These are phyloP conservation scores for Drosophila tripunctata DNA, from an alignment of 2,888 invertebrate genomes.

Conservation along the genomic window DNA sequence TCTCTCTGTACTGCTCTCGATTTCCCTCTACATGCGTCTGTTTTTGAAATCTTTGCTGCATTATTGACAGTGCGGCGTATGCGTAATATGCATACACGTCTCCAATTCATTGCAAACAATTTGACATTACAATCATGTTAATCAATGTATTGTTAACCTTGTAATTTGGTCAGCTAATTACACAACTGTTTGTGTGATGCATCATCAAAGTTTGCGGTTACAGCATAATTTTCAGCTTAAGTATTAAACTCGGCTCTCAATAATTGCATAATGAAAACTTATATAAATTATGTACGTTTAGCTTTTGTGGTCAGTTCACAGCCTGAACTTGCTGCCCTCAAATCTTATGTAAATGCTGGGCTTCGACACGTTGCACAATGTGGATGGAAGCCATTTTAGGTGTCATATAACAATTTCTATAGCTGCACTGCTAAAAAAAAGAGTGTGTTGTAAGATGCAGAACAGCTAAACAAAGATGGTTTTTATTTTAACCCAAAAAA, in stretches of 20 bases:
- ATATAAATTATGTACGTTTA: constrained; percentile 20
- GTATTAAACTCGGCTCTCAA: not conserved
- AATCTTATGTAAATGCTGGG: constrained; percentile 31
- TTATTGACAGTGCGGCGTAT: constrained; percentile 35
- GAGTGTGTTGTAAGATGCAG: too few species aligned
- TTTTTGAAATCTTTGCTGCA: constrained; percentile 21
- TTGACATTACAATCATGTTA: constrained; percentile 36
- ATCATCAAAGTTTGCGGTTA: not conserved
- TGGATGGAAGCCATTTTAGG: constrained; percentile 33
- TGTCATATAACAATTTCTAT: constrained; percentile 30
- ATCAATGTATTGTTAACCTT: constrained; percentile 17
- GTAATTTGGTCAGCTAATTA: constrained; percentile 17
- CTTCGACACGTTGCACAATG: constrained; percentile 33
- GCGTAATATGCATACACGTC: constrained; percentile 36
- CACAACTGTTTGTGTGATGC: not conserved
- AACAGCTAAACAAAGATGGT: too few species aligned
- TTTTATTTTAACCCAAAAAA: too few species aligned
- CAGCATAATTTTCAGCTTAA: constrained; percentile 6
- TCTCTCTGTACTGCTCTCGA: too few species aligned
- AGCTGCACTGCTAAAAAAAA: too few species aligned
- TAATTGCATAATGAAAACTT: constrained; percentile 25
- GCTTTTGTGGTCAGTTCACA: not conserved
- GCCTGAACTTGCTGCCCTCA: not conserved
- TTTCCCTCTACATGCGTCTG: too few species aligned
- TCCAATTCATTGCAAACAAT: constrained; percentile 29